phyloP scores from a whole-genome alignment of 2,797 vertebrate genomes.

The Mormyrus hasselquistii region DNA sequence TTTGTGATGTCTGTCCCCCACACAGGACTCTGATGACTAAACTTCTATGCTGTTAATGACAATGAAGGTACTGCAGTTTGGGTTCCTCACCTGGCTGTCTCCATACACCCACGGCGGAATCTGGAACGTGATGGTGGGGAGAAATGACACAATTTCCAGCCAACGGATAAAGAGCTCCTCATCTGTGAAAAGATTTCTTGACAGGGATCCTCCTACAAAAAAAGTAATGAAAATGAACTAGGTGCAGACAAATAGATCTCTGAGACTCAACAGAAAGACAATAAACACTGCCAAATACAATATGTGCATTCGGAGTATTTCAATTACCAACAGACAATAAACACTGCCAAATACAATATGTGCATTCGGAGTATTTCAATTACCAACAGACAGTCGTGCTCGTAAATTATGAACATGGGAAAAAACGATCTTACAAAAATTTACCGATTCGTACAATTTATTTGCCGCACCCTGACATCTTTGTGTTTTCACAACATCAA shows the following conservation, averaged over 20 bases:
- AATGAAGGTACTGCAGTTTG: not conserved
- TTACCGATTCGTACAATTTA: not conserved
- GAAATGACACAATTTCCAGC: constrained; percentile 77
- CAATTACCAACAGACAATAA: not conserved
- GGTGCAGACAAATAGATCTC: not conserved
- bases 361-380: not conserved
- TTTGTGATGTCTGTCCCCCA: not conserved
- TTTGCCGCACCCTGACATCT: constrained; percentile 18
- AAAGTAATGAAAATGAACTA: not conserved
- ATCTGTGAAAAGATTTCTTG: constrained; percentile 56
- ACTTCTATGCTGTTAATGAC: not conserved
- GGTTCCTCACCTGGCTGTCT: constrained; percentile 63
- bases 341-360: not conserved
- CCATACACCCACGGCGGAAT: constrained; percentile 77
- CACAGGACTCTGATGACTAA: not conserved
- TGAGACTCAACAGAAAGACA: not conserved
- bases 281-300: not conserved
- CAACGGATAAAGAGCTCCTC: constrained; percentile 82
- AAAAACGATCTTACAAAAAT: not conserved
- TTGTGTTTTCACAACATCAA: constrained; percentile 34
- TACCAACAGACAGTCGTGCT: not conserved
- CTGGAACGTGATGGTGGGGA: constrained; percentile 80
- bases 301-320: not conserved
- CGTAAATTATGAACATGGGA: not conserved
- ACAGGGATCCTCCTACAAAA: constrained; percentile 70